Percentiles rank a stretch among this genome's conserved stretches.
Evolutionary conservation across 37 sponge, comb jelly and placozoan species (phyloP).

Genomic region (Chondrilla cf. caribensis): DNA sequence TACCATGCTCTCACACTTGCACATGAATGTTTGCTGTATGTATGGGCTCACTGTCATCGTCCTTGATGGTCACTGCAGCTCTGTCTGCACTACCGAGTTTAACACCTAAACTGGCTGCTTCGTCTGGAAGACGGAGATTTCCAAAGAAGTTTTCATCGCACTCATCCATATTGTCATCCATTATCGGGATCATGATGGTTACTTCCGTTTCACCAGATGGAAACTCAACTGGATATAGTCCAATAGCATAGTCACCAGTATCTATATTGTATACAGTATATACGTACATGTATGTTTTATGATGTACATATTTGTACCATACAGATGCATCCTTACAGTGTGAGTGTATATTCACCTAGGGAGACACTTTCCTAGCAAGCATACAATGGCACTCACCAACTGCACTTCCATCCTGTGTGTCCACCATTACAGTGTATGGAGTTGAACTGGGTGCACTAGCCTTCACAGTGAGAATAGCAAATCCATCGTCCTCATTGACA

Average conservation of each 20-base stretch:
- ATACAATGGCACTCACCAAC: neutral
- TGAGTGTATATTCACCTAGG: too few relatives aligned
- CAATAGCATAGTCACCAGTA: conserved; percentile 3
- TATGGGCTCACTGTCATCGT: conserved; percentile 26
- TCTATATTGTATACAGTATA: neutral
- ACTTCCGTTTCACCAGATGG: neutral
- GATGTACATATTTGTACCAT: too few relatives aligned
- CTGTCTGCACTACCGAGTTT: neutral
- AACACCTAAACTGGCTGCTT: neutral
- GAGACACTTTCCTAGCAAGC: too few relatives aligned
- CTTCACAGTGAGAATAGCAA: conserved; percentile 3
- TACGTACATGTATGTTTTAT: too few relatives aligned
- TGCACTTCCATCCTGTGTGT: neutral
- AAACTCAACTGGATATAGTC: neutral
- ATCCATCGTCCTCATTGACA: conserved; percentile 18
- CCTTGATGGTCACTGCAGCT: conserved; percentile 22
- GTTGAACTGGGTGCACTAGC: neutral
- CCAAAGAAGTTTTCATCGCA: neutral
- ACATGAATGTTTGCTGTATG: too few relatives aligned
- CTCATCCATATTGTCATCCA: conserved; percentile 11
- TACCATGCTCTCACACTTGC: too few relatives aligned
- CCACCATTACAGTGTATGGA: neutral
- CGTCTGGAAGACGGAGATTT: neutral
- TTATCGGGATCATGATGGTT: neutral
- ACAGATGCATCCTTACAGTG: too few relatives aligned